Conservation (phyloP, 2,113 vertebrate species). For the Gobius niger region DNA sequence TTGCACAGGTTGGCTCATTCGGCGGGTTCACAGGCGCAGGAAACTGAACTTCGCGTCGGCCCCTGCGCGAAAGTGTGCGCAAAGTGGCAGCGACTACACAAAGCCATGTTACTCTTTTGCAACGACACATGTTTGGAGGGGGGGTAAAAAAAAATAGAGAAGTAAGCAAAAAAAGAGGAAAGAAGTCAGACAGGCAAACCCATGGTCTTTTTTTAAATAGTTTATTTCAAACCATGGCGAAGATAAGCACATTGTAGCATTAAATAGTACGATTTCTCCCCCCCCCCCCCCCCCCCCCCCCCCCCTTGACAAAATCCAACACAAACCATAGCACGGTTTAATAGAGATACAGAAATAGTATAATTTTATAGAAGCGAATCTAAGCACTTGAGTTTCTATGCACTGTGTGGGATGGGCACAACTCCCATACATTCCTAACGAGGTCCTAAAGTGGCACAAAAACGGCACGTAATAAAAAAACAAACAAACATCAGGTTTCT, state of each 20-base stretch:
- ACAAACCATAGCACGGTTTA: slow-evolving; percentile 53
- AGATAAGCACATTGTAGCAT: slow-evolving; percentile 59
- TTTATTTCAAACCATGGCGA: slow-evolving; percentile 61
- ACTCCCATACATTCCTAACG: slow-evolving; percentile 48
- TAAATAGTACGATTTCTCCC: slow-evolving; percentile 47
- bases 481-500: background rate
- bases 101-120: background rate
- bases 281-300: no score
- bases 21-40: slow-evolving; percentile 13
- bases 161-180: slow-evolving; percentile 25
- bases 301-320: slow-evolving; percentile 47
- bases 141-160: slow-evolving; percentile 58
- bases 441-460: slow-evolving; percentile 28
- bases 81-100: background rate
- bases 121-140: background rate
- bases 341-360: slow-evolving; percentile 45
- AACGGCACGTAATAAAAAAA: slow-evolving; percentile 18
- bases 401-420: slow-evolving; percentile 13
- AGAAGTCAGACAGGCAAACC: slow-evolving; percentile 25
- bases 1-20: slow-evolving; percentile 12
- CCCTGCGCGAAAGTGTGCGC: background rate
- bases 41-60: background rate
- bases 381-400: slow-evolving; percentile 38
- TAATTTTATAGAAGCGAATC: slow-evolving; percentile 32
- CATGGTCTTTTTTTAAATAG: slow-evolving; percentile 13